Conservation (phyloP, 2,797 vertebrate species). For the Malacoraja senta region DNA sequence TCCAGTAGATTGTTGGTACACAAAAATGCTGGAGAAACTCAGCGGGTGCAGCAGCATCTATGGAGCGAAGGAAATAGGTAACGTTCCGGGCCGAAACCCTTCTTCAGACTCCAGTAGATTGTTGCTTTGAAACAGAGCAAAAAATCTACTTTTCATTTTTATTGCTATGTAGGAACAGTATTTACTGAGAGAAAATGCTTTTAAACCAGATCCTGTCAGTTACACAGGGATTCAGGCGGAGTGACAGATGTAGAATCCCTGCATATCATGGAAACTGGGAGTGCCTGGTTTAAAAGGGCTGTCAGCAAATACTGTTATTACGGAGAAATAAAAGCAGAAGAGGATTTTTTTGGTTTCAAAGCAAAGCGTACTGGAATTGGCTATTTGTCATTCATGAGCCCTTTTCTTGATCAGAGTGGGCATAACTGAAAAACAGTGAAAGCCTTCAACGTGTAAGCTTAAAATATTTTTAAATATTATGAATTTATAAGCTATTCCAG, state of each 20-base stretch:
- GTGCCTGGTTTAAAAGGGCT: too few relatives aligned
- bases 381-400: too few relatives aligned
- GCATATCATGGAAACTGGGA: neutral
- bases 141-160: neutral
- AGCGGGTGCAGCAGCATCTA: too few relatives aligned
- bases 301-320: too few relatives aligned
- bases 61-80: too few relatives aligned
- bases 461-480: neutral
- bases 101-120: neutral
- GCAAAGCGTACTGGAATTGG: too few relatives aligned
- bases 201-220: neutral
- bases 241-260: neutral
- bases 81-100: too few relatives aligned
- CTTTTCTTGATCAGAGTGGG: neutral
- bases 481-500: neutral
- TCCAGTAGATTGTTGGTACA: neutral
- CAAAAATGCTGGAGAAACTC: too few relatives aligned
- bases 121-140: neutral
- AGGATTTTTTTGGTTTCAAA: too few relatives aligned
- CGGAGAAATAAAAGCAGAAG: too few relatives aligned
- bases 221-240: neutral
- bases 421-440: neutral
- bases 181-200: neutral
- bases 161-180: neutral
- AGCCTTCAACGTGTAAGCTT: neutral